These are phyloP conservation scores for Mycteria americana DNA, from an alignment of 2,797 vertebrate species.

Conservation along the genomic window DNA sequence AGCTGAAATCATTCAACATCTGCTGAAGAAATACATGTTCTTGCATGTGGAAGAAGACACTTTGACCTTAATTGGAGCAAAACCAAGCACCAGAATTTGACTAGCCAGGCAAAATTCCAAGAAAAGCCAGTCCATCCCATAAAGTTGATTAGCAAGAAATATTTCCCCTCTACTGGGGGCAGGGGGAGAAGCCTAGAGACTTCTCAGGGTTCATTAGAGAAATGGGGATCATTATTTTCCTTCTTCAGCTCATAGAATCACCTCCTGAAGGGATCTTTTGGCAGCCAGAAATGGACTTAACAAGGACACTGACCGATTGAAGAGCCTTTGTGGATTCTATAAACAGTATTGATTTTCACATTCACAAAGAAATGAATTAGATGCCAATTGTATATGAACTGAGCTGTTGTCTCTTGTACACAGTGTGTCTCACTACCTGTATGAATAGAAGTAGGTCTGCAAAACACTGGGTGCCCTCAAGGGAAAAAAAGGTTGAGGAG, in stretches of 20 bases:
- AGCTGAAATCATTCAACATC: not conserved
- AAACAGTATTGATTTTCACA: constrained; percentile 37
- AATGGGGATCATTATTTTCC: not conserved
- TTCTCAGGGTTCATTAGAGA: constrained; percentile 16
- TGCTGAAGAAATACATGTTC: not conserved
- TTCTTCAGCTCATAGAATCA: not conserved
- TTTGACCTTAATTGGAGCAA: not conserved
- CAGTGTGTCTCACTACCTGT: not conserved
- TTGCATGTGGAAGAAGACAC: not conserved
- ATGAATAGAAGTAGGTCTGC: not conserved
- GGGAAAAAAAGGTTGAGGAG: not conserved
- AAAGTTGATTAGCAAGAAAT: not conserved
- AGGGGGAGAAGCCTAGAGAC: not conserved
- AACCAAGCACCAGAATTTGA: not conserved
- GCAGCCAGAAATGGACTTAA: not conserved
- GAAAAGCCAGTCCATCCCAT: not conserved
- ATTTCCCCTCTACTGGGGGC: not conserved
- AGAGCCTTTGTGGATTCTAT: not conserved
- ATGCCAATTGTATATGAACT: not conserved
- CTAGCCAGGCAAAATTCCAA: not conserved
- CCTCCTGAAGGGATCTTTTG: not conserved
- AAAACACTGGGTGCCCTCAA: not conserved
- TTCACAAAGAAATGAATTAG: not conserved
- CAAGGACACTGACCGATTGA: constrained; percentile 27
- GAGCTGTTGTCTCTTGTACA: not conserved